Conservation (phyloP, 1,140 invertebrate species). For the Melanaphis sacchari region DNA sequence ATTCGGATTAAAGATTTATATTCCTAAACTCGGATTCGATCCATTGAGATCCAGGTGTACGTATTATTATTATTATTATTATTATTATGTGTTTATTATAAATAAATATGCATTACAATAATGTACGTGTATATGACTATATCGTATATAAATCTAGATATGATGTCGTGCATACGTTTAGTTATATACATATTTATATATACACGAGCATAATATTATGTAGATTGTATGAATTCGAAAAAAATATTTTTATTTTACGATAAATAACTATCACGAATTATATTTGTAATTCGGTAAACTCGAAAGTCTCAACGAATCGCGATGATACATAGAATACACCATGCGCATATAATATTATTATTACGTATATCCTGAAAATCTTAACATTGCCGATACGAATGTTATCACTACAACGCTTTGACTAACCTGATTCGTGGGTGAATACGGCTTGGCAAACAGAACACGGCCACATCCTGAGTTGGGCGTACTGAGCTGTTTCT, state of each 20-base stretch:
- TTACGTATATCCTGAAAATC: too few relatives aligned
- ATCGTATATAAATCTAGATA: background rate
- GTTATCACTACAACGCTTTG: background rate
- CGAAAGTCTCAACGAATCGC: background rate
- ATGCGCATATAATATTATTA: too few relatives aligned
- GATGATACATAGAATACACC: background rate
- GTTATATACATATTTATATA: background rate
- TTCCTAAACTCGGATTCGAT: background rate
- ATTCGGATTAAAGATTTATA: background rate
- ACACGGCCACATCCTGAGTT: constrained; percentile 91
- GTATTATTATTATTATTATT: too few relatives aligned
- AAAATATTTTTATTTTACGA: background rate
- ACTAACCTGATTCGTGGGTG: constrained; percentile 89
- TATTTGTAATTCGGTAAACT: background rate
- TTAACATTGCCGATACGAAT: background rate
- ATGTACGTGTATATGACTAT: background rate
- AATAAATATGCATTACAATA: background rate
- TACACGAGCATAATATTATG: too few relatives aligned
- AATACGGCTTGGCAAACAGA: constrained; percentile 93
- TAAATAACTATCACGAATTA: background rate
- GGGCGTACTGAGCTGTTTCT: constrained; percentile 85
- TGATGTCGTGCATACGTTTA: background rate
- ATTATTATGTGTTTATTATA: background rate
- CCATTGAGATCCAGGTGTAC: background rate
- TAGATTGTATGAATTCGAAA: too few relatives aligned